These are phyloP conservation scores for Petrolisthes manimaculis DNA, from an alignment of 2,888 invertebrate species.

Conservation along the genomic window DNA sequence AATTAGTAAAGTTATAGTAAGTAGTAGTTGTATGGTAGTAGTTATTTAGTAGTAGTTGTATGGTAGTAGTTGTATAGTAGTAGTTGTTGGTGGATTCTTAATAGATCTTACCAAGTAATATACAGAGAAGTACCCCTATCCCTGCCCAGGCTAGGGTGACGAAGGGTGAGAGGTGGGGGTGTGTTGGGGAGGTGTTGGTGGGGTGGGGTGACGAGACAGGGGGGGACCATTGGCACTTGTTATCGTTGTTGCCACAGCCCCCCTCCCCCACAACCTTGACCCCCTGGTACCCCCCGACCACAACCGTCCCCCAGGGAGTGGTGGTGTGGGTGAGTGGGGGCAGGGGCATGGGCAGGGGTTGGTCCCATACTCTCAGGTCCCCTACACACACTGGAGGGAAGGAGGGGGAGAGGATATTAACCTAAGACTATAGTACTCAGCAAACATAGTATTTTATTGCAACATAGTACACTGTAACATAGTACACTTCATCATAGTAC, in stretches of 20 bases:
- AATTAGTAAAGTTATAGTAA: no score
- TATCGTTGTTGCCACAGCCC: conserved; percentile 30
- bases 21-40: no score
- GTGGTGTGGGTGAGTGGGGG: conserved; percentile 47
- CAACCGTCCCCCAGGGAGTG: conserved; percentile 59
- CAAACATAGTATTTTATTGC: no score
- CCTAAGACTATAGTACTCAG: not conserved
- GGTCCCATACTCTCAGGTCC: conserved; percentile 43
- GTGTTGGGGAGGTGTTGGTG: not conserved
- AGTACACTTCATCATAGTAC: no score
- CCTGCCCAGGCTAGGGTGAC: not conserved
- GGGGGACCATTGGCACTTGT: not conserved
- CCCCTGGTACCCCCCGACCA: conserved; percentile 24
- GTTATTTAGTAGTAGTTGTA: no score
- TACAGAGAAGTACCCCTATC: not conserved
- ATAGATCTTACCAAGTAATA: not conserved
- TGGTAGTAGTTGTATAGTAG: no score
- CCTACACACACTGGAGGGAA: conserved; percentile 26
- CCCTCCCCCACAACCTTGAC: not conserved
- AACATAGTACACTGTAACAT: no score
- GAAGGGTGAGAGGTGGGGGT: not conserved
- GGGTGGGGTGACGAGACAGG: not conserved
- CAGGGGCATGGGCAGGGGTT: conserved; percentile 48
- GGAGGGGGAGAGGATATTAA: not conserved
- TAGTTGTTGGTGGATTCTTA: no score